Evolutionary conservation across 1,140 invertebrate species (phyloP), one percentile per base, ranked within the genome.

Genomic region (Portunus trituberculatus): DNA sequence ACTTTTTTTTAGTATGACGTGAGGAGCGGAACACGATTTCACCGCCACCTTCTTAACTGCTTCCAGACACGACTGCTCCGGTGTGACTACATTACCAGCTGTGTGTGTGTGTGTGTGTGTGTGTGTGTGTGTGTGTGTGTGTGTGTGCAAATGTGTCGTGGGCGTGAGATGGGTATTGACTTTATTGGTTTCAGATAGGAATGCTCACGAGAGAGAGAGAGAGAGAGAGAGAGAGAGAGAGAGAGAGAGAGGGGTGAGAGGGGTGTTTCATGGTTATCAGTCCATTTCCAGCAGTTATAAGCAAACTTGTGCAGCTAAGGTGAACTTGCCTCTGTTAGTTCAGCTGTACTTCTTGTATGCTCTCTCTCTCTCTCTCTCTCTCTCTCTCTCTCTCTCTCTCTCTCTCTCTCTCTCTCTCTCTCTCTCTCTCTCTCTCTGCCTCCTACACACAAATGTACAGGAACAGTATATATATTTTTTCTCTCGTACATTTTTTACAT

Each of bases 401-500:
- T 76, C 67, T 76, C 67, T 76, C n/a, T 76, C 67, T 76, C n/a
- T 76, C 67, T n/a, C n/a, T 76, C n/a, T 76, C 67, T 76, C n/a
- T 76, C 67, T 59, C 52, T 59, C 52, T 59, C 52, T 59, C 16
- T 59, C 16, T 59, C 52, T 59, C 52, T 59, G 0, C 12, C 52
- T 10, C 6, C 1, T 6, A 39, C 39, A 39, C 1, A 39, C 39
- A 6, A 2, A 39, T 6, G 6, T 39, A 39, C 39, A 39, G 39
- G 39, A 39, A 39, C 39, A 39, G 39, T 39, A 39, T 39, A 39
- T 39, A 39, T 39, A 39, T 39, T 39, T 39, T 39, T 39, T 39
- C 39, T 39, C 39, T 6, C 39, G 1, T 39, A 1, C 39, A 39
- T 39, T 39, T 39, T 39, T 39, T 39, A 39, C 39, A 39, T 39